Conservation (phyloP, 1,140 invertebrate genomes). For the Cyphomyrmex costatus region DNA sequence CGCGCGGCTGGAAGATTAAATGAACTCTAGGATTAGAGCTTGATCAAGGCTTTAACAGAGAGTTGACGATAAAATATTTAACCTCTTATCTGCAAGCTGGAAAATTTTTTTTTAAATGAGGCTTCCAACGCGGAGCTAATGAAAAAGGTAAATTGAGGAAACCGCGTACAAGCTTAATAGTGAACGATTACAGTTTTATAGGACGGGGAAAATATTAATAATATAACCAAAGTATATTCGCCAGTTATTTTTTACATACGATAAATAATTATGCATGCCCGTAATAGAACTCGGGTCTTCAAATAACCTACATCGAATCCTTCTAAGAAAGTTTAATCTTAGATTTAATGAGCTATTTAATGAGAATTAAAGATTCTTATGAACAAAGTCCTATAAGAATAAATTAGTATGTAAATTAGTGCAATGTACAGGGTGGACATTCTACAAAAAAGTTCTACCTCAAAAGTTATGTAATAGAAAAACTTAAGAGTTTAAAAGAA, state of each 20-base stretch:
- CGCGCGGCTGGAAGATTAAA: conserved; percentile 41
- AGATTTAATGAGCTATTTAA: conserved; percentile 53
- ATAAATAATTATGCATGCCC: conserved; percentile 19
- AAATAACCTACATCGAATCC: not conserved
- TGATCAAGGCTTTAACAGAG: conserved; percentile 42
- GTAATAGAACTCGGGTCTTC: not conserved
- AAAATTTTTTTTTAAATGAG: conserved; percentile 46
- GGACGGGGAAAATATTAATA: conserved; percentile 6
- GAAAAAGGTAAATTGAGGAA: conserved; percentile 46
- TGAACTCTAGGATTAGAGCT: conserved; percentile 44
- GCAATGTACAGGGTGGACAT: not conserved
- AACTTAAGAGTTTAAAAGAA: not conserved
- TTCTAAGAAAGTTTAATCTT: conserved; percentile 15
- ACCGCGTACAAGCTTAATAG: conserved; percentile 15
- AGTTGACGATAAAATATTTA: conserved; percentile 52
- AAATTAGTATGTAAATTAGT: conserved; percentile 37
- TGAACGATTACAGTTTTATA: conserved; percentile 12
- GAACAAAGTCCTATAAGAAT: conserved; percentile 52
- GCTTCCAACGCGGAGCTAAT: conserved; percentile 34
- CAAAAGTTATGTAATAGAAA: conserved; percentile 6
- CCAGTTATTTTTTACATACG: not conserved
- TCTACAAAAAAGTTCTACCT: not conserved
- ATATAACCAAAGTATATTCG: not conserved
- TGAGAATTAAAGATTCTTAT: conserved; percentile 39
- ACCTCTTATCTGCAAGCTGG: conserved; percentile 30